Conservation (phyloP, 2,113 vertebrate species). For the Nymphicus hollandicus region DNA sequence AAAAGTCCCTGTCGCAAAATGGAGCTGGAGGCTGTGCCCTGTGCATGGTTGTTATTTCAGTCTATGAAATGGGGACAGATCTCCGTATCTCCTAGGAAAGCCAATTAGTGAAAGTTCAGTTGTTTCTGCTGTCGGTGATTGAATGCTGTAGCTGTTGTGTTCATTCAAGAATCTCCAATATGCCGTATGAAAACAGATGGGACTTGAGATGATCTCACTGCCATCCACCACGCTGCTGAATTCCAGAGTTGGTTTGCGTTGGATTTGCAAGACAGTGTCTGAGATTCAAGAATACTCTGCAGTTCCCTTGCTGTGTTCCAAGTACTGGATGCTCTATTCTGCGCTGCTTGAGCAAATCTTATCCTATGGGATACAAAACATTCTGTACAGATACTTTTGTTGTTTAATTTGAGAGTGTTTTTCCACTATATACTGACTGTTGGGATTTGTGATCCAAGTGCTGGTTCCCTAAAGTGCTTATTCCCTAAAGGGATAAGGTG, state of each 20-base stretch:
- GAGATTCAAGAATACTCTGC: neutral
- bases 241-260: neutral
- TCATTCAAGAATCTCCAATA: conserved; percentile 22
- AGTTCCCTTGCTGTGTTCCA: neutral
- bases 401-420: neutral
- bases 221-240: neutral
- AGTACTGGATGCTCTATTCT: neutral
- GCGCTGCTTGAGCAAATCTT: neutral
- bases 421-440: neutral
- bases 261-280: neutral
- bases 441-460: neutral
- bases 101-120: conserved; percentile 32
- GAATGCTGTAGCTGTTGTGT: conserved; percentile 24
- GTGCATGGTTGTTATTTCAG: neutral
- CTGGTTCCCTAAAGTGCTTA: neutral
- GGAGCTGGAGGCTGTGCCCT: neutral
- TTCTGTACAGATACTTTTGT: fast-evolving
- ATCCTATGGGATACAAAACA: neutral
- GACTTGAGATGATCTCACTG: neutral
- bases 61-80: conserved; percentile 26
- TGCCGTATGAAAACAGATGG: conserved; percentile 38
- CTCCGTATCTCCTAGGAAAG: conserved; percentile 26
- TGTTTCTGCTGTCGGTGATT: conserved; percentile 10
- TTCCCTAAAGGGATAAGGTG: neutral
- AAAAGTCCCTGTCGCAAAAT: neutral